A percentile compares a stretch with the other conserved stretches of the same genome.
Conservation (phyloP, 2,797 vertebrate genomes). For the Pelochelys cantorii region DNA sequence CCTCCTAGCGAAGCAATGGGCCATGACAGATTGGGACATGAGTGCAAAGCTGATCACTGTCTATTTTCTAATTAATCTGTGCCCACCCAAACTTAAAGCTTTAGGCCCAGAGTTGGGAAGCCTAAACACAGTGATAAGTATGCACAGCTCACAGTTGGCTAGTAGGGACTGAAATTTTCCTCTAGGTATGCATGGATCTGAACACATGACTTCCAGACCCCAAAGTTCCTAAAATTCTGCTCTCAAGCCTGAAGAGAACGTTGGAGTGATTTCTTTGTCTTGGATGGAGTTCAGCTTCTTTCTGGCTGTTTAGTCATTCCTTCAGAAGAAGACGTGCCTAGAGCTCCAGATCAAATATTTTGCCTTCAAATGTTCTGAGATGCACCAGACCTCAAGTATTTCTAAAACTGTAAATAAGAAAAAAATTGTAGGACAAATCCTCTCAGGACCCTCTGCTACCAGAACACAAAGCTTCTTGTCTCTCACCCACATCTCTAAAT, state of each 20-base stretch:
- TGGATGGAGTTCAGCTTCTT: not conserved
- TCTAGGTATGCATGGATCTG: not conserved
- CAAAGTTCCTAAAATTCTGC: not conserved
- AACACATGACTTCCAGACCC: not conserved
- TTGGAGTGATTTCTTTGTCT: accelerated
- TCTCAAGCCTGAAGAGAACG: not conserved
- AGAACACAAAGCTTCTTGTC: not conserved
- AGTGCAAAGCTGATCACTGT: no score
- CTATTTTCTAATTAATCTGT: not conserved
- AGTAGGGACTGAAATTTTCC: not conserved
- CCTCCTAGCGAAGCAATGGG: not conserved
- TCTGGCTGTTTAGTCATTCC: not conserved
- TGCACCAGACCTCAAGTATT: not conserved
- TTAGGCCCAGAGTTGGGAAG: not conserved
- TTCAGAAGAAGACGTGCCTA: not conserved
- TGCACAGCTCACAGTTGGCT: not conserved
- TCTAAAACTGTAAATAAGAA: not conserved
- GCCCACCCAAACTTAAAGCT: not conserved
- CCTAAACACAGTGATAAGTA: not conserved
- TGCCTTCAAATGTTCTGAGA: not conserved
- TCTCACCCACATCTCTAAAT: not conserved
- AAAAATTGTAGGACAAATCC: not conserved
- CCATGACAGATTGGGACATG: not conserved
- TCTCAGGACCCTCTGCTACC: not conserved
- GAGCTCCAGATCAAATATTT: not conserved